A percentile compares a stretch with the other conserved stretches of the same genome.
phyloP scores from a whole-genome alignment of 1,140 invertebrate species.

The Anoplolepis gracilipes region DNA sequence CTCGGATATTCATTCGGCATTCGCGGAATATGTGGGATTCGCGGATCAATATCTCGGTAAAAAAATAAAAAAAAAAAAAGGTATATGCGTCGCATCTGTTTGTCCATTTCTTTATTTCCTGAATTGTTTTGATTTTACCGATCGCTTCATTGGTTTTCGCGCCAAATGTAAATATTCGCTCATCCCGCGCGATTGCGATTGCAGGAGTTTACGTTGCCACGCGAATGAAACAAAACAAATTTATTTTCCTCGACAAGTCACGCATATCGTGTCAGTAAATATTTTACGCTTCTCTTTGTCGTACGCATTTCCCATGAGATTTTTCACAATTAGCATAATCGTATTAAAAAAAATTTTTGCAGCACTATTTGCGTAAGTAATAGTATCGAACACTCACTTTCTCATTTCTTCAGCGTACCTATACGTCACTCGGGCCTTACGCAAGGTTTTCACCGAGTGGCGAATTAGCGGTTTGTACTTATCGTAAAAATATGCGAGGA shows the following conservation, averaged over 20 bases:
- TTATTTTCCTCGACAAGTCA: neutral
- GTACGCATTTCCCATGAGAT: neutral
- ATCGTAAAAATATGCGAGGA: neutral
- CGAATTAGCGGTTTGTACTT: conserved; percentile 38
- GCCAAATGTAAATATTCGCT: neutral
- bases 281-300: neutral
- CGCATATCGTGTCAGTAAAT: neutral
- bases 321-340: conserved; percentile 10
- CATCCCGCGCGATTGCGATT: neutral
- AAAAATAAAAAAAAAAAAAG: neutral
- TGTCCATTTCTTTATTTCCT: conserved; percentile 29
- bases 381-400: conserved; percentile 34
- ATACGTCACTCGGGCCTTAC: neutral
- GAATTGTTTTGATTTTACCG: conserved; percentile 10
- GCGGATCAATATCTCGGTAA: conserved; percentile 1
- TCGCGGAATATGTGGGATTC: neutral
- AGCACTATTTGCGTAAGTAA: neutral
- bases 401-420: neutral
- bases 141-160: conserved; percentile 22
- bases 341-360: neutral
- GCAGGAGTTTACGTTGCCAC: neutral
- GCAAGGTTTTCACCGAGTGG: neutral
- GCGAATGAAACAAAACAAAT: neutral
- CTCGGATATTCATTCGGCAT: conserved; percentile 27
- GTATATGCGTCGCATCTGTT: neutral